These are phyloP conservation scores for Tachysurus vachellii DNA, from an alignment of 2,113 vertebrate species.

Conservation along the genomic window DNA sequence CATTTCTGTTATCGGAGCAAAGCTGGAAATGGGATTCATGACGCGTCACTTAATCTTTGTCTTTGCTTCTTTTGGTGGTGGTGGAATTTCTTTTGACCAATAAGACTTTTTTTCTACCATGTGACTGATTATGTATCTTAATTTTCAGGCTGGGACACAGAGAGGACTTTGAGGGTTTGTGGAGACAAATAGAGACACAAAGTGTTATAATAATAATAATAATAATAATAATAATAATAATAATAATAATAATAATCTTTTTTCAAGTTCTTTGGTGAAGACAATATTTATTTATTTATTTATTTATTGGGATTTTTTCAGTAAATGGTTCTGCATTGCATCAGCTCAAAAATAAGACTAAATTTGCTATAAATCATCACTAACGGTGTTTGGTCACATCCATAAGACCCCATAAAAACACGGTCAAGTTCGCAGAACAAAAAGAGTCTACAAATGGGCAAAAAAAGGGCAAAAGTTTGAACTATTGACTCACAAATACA, in stretches of 20 bases:
- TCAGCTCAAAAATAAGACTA: background rate
- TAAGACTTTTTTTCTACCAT: background rate
- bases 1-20: constrained; percentile 24
- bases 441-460: no score
- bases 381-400: background rate
- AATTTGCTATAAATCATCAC: background rate
- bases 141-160: background rate
- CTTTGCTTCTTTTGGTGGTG: background rate
- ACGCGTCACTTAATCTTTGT: background rate
- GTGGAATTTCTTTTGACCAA: background rate
- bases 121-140: background rate
- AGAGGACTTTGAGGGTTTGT: background rate
- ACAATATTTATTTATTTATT: background rate
- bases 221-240: no score
- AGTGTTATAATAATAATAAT: no score
- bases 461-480: no score
- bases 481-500: no score
- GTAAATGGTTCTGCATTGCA: background rate
- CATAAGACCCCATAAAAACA: no score
- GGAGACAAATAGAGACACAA: no score
- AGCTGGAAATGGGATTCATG: constrained; percentile 24
- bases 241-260: no score
- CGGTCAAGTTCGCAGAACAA: no score
- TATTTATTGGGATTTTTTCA: background rate
- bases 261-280: background rate